Evolutionary conservation across 2,113 vertebrate genomes (phyloP).

Genomic region (Etia nguti): DNA sequence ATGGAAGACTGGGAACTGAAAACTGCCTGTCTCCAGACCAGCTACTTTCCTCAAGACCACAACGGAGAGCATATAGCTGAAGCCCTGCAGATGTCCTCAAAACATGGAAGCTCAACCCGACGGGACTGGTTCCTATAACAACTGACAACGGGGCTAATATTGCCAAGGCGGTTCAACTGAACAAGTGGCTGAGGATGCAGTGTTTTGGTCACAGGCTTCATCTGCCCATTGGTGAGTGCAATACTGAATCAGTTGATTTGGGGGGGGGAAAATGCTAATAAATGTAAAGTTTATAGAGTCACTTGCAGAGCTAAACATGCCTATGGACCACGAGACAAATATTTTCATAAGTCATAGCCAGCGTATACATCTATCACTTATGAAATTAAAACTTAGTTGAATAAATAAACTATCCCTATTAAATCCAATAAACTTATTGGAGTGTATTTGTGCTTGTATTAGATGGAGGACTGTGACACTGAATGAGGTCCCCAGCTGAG

Average conservation of each 20-base stretch:
- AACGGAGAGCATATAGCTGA: accelerated
- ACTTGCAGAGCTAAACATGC: not conserved
- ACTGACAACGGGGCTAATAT: accelerated
- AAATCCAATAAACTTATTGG: not conserved
- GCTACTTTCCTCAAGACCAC: not conserved
- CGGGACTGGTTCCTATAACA: not conserved
- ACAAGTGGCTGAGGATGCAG: not conserved
- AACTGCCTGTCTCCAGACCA: not conserved
- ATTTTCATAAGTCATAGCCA: not conserved
- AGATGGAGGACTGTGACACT: not conserved
- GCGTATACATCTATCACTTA: not conserved
- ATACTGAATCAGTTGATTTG: accelerated
- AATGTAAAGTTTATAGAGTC: not conserved
- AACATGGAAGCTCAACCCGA: not conserved
- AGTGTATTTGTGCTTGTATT: accelerated
- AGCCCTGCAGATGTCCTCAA: accelerated
- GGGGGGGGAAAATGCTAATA: not conserved
- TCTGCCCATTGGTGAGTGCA: accelerated
- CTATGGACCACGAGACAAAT: not conserved
- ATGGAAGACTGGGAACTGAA: not conserved
- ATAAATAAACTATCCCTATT: not conserved
- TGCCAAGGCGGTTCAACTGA: not conserved
- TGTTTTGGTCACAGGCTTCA: not conserved
- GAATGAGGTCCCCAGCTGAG: not conserved
- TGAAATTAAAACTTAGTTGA: accelerated